Evolutionary conservation across 2,113 vertebrate genomes (phyloP), one percentile per base, ranked within the genome.

Genomic region (Beaufortia kweichowensis): DNA sequence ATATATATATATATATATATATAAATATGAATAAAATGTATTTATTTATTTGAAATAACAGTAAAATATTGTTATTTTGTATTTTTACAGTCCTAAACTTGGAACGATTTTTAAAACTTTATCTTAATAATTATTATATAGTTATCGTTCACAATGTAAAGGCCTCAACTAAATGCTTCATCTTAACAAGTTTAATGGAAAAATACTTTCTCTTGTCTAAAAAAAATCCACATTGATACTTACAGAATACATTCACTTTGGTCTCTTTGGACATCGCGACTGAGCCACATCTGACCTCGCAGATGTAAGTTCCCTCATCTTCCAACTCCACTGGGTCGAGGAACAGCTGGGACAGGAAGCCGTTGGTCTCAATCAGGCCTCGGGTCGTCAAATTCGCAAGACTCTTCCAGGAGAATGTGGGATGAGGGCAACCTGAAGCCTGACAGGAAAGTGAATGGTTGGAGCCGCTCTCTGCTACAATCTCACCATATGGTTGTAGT

Each of bases 201-300:
- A 21, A 8, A 53, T 6, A 21, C 7, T 53, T 53, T 9, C 15
- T 8, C 0, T 0, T 9, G n/a, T n/a, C n/a, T n/a, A n/a, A n/a
- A 53, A 53, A 21, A 9, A 7, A n/a, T 2, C 48, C 19, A 1
- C n/a, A n/a, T 15, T 39, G 57, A 70, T 60, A 85, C 91, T 90
- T 79, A 92, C 91, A 85, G 78, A 84, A 88, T 14, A 91, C 69
- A 0, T 84, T 84, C 24, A 91, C 48, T 23, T 82, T 65, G 3
- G 57, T 69, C 29, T 19, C 57, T 14, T 73, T 74, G 53, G 79
- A 80, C 64, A 85, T 80, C 65, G n/a, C 15, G 21, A 86, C 81
- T 0, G 86, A 79, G 59, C 83, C 87, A 56, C 91, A 92, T 26
- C 76, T 17, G 6, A 85, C 90, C 81, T 88, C 83, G 19, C 91